Conservation (phyloP, 2,113 vertebrate genomes). For the Cisticola juncidis region DNA sequence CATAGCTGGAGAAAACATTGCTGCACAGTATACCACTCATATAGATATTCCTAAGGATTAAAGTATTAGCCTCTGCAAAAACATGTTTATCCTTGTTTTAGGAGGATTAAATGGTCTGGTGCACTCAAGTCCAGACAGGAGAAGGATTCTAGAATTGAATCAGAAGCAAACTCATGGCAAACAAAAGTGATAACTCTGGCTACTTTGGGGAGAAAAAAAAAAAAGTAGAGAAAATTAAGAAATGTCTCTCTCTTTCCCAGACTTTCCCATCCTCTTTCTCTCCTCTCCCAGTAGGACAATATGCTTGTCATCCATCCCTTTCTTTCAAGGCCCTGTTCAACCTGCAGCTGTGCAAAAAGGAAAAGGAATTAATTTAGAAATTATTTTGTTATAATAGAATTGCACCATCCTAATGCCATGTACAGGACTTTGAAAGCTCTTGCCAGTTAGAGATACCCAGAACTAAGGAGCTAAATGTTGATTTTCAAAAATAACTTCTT, state of each 20-base stretch:
- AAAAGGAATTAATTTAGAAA: neutral
- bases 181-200: neutral
- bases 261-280: neutral
- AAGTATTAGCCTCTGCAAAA: neutral
- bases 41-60: neutral
- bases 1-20: neutral
- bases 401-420: neutral
- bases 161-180: neutral
- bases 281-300: neutral
- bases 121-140: neutral
- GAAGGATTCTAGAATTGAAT: neutral
- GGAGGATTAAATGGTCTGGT: neutral
- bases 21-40: neutral
- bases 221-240: fast-evolving
- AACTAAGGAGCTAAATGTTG: neutral
- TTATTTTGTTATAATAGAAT: neutral
- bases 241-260: neutral
- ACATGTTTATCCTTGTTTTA: neutral
- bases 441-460: neutral
- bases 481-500: neutral
- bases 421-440: neutral
- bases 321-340: neutral
- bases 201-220: neutral
- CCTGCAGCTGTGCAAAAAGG: neutral
- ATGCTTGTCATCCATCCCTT: neutral